phyloP scores from a whole-genome alignment of 2,888 invertebrate genomes.

The Calameuta idolon region DNA sequence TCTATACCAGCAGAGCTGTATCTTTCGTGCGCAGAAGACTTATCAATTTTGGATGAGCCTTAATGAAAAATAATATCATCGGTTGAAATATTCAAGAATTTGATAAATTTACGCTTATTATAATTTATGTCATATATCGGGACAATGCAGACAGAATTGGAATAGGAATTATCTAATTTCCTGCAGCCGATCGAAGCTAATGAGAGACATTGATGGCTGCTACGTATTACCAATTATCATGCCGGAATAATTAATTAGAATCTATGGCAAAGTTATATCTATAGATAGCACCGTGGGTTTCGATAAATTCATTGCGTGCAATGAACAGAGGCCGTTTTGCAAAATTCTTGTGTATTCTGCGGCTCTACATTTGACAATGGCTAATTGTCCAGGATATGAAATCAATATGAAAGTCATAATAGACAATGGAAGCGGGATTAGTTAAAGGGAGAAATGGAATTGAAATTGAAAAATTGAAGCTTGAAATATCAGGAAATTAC shows the following conservation, averaged over 20 bases:
- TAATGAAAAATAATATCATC: neutral
- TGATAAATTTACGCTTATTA: no score
- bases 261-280: neutral
- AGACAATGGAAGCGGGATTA: neutral
- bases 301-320: neutral
- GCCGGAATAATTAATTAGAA: neutral
- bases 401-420: neutral
- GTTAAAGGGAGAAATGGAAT: neutral
- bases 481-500: neutral
- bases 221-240: neutral
- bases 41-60: neutral
- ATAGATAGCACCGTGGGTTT: neutral
- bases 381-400: neutral
- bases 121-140: neutral
- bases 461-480: neutral
- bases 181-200: neutral
- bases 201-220: neutral
- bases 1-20: neutral
- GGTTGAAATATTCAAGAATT: neutral
- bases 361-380: neutral
- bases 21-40: neutral
- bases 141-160: neutral
- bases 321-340: neutral
- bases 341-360: neutral
- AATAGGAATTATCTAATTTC: neutral